These are phyloP conservation scores for Romanogobio albipinnatus DNA, from an alignment of 2,113 vertebrate species.

Conservation along the genomic window DNA sequence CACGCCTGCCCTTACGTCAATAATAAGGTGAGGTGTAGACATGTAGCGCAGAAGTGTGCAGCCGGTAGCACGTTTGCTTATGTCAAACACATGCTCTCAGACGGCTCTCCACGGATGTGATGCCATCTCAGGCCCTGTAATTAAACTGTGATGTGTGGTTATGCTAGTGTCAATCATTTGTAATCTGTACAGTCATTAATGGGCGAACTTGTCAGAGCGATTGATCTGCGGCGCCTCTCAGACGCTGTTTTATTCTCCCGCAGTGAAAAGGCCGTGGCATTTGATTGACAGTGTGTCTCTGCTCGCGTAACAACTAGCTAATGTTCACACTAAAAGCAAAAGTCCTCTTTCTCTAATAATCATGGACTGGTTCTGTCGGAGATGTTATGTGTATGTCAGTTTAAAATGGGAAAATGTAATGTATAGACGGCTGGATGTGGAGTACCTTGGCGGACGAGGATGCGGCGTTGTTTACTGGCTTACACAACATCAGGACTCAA, in stretches of 20 bases:
- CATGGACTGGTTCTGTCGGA: not conserved
- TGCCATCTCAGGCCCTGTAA: conserved; percentile 3
- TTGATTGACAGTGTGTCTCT: conserved; percentile 11
- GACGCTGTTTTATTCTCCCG: conserved; percentile 31
- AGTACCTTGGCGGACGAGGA: not conserved
- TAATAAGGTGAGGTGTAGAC: not conserved
- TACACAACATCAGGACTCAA: not conserved
- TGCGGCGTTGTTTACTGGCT: not conserved
- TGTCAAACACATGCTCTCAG: not conserved
- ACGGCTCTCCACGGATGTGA: not conserved
- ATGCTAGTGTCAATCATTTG: conserved; percentile 40
- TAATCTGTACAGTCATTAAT: conserved; percentile 42
- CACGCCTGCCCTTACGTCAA: too few species aligned
- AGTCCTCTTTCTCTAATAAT: conserved; percentile 20
- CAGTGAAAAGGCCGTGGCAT: conserved; percentile 31
- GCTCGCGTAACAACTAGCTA: conserved; percentile 1
- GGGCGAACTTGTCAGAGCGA: conserved; percentile 10
- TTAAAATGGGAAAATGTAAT: not conserved
- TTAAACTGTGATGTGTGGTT: conserved; percentile 26
- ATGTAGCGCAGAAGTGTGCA: not conserved
- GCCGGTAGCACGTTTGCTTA: not conserved
- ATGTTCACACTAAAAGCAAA: conserved; percentile 33
- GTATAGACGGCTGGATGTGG: not conserved
- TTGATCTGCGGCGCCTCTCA: conserved; percentile 17
- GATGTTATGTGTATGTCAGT: conserved; percentile 2